A percentile compares a stretch with the other conserved stretches of the same genome.
Conservation (phyloP, 2,888 invertebrate species). For the Aspidiotus destructor region DNA sequence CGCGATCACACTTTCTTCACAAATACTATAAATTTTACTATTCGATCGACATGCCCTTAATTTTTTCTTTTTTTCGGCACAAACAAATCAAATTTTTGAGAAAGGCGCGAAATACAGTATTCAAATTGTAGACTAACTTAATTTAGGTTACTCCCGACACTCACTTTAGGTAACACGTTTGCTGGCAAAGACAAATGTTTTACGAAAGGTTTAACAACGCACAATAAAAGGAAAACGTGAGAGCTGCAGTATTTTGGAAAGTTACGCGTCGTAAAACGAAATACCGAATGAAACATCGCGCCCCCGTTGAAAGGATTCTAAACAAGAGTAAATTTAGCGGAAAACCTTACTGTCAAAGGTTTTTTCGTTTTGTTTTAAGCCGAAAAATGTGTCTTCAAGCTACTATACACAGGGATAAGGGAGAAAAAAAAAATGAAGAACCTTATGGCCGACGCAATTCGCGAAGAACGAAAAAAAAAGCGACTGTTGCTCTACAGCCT, state of each 20-base stretch:
- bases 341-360: background rate
- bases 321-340: slow-evolving; percentile 4
- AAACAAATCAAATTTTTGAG: no score
- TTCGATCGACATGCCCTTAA: no score
- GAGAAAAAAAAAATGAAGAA: background rate
- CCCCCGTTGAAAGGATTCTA: background rate
- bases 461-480: no score
- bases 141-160: no score
- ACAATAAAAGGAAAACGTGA: background rate
- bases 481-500: background rate
- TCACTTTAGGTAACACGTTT: background rate
- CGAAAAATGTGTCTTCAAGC: background rate
- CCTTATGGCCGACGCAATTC: no score
- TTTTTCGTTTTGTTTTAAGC: background rate
- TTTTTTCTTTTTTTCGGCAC: no score
- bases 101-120: no score
- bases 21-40: no score
- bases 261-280: background rate
- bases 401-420: background rate
- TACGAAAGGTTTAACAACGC: slow-evolving; percentile 2
- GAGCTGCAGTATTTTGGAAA: slow-evolving; percentile 1
- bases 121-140: no score
- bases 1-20: no score
- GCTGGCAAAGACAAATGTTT: slow-evolving; percentile 4
- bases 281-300: background rate